A percentile compares a stretch with the other conserved stretches of the same genome.
Evolutionary conservation across 2,888 invertebrate species (phyloP).

Genomic region (Trachelus iudaicus): DNA sequence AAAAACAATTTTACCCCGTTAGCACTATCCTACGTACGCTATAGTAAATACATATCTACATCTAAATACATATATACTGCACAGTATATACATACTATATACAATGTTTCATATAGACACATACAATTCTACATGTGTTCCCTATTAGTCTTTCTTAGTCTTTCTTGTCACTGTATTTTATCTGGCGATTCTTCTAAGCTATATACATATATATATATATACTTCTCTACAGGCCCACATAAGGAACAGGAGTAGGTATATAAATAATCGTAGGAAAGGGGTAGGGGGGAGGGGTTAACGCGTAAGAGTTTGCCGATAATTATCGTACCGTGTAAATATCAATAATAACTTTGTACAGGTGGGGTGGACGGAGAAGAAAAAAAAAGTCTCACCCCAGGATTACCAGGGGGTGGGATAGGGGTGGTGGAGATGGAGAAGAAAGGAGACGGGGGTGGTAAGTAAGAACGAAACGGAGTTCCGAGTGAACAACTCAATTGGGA

Average conservation of each 20-base stretch:
- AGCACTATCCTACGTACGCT: background rate
- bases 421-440: slow-evolving; percentile 17
- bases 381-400: too few relatives aligned
- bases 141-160: background rate
- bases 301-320: slow-evolving; percentile 42
- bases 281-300: background rate
- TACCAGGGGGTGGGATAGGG: background rate
- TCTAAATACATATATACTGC: too few relatives aligned
- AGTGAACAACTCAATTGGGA: slow-evolving; percentile 57
- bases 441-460: slow-evolving; percentile 24
- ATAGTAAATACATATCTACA: too few relatives aligned
- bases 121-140: background rate
- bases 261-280: background rate
- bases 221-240: too few relatives aligned
- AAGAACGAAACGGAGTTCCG: slow-evolving; percentile 19
- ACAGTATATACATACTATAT: too few relatives aligned
- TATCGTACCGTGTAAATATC: slow-evolving; percentile 58
- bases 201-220: too few relatives aligned
- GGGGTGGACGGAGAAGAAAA: slow-evolving; percentile 24
- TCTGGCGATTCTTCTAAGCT: background rate
- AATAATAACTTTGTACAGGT: slow-evolving; percentile 39
- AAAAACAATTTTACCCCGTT: slow-evolving; percentile 18
- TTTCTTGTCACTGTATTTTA: background rate
- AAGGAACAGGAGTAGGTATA: too few relatives aligned
- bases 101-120: too few relatives aligned